Base-by-base conservation (phyloP, 2,888 invertebrate species). In the Pherbina coryleti region DNA sequence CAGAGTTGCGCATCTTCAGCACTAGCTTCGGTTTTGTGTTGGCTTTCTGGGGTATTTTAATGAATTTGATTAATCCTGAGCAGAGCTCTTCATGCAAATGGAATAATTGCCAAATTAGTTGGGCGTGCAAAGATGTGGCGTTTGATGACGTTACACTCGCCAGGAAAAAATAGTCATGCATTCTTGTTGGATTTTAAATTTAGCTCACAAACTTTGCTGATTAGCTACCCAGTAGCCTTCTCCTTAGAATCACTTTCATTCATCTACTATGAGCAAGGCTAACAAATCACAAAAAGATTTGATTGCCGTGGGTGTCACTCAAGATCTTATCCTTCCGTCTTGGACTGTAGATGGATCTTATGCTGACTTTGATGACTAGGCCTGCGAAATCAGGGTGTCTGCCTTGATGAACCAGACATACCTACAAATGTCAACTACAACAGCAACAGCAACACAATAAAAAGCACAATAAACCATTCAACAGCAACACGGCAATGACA, bases 401-500 rank as follows among this genome's bases (percentile, higher is more conserved):
- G 44, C 44, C 44, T 86, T 86, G 86, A 85, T 86, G 86, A 70
- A 25, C 19, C 34, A 53, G 55, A 44, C 49, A 49, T 85, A 44
- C 49, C 28, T 85, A 86, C 86, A 86, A 86, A 86, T 85, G 86
- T 85, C 84, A 85, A 86, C 83, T 80, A 85, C 81, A 85, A 86
- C 86, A 86, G 11, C 44, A 44, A 44, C 11, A 44, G 44, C 11
- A 44, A 44, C 11, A 44, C 44, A 86, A 86, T 53, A 57, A 57
- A 8, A 25, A 9, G 8, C 28, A 69, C 55, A 60, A 31, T 31
- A 31, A 31, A 31, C 3, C 31, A 4, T 11, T 22, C 60, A 55
- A 28, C 22, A 44, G 62, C 31, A 51, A 69, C 62, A 53, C 60
- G n/a, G 53, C 31, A 60, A 60, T 60, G 28, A 60, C 60, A 70